Base-by-base conservation (phyloP, 1,140 invertebrate species). In the Drosophila truncata region DNA sequence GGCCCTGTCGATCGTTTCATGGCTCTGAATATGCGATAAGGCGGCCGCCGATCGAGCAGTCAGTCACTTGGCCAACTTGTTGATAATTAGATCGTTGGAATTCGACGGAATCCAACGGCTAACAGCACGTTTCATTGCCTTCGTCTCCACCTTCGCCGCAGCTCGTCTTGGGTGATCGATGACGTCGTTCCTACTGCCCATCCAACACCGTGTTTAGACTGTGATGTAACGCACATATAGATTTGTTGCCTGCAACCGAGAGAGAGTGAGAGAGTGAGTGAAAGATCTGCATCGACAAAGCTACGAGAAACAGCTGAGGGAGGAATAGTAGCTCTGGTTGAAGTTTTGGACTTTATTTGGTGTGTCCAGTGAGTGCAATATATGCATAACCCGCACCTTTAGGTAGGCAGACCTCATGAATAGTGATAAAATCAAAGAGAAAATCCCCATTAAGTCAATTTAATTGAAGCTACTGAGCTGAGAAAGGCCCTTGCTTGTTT, bases 151-250 rank as follows among this genome's bases (percentile, higher is more conserved):
- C 27, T 25, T 13, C 8, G 20, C n/a, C 10, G 35, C 62, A 41
- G 25, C 18, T 46, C 55, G 55, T 33, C 20, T 60, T 54, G 41
- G 41, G 35, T 49, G 66, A 64, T 83, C 80, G 60, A 52, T 82
- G 82, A 74, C 78, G 82, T 84, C 59, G 44, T 16, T 31, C 44
- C 54, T 46, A 63, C 50, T 60, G 29, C 18, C 18, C 20, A 49
- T 16, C 11, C 41, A 20, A 18, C 41, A 20, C 42, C 57, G 63
- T 50, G 33, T 13, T 50, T 54, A 23, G 41, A 55, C 73, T 75
- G 69, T 82, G 79, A 85, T 85, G 82, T 85, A 85, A 85, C 69
- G 42, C 47, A 27, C 25, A 54, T 61, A 29, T 62, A 69, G 59
- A 72, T 66, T 73, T 62, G 63, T 54, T 35, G 58, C 61, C 64